A percentile compares a stretch with the other conserved stretches of the same genome.
Conservation (phyloP, 2,888 invertebrate genomes). For the Diarsia rubi region DNA sequence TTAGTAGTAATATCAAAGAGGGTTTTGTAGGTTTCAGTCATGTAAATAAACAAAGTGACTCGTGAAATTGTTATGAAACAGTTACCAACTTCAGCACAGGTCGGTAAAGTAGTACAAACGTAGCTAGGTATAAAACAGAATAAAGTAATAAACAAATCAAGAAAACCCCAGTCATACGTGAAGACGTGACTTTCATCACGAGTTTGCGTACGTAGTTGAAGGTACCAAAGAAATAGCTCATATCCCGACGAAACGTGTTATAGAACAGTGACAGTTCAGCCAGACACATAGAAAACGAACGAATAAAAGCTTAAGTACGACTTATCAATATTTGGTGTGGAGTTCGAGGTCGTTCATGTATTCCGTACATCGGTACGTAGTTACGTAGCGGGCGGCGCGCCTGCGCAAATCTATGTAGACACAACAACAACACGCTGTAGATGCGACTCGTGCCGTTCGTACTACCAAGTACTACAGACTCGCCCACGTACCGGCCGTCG, state of each 20-base stretch:
- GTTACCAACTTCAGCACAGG: not conserved
- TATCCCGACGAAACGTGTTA: slow-evolving; percentile 35
- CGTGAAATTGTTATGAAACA: not conserved
- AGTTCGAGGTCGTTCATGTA: slow-evolving; percentile 82
- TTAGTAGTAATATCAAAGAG: slow-evolving; percentile 20
- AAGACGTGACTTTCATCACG: slow-evolving; percentile 27
- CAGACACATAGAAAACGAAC: slow-evolving; percentile 63
- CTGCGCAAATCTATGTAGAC: slow-evolving; percentile 87
- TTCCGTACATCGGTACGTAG: slow-evolving; percentile 66
- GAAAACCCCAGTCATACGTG: slow-evolving; percentile 18
- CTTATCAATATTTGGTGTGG: slow-evolving; percentile 75
- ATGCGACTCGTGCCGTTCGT: slow-evolving; percentile 76
- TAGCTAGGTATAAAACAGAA: not conserved
- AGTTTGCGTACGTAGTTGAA: slow-evolving; percentile 2
- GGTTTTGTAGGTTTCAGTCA: slow-evolving; percentile 5
- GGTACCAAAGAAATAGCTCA: slow-evolving; percentile 27
- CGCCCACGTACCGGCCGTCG: slow-evolving; percentile 86
- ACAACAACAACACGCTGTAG: slow-evolving; percentile 87
- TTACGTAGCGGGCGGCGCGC: slow-evolving; percentile 74
- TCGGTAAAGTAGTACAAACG: not conserved
- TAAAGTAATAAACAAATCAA: slow-evolving; percentile 28
- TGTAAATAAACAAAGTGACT: slow-evolving; percentile 25
- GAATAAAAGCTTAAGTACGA: slow-evolving; percentile 66
- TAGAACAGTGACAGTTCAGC: slow-evolving; percentile 32
- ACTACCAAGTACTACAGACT: slow-evolving; percentile 90